Evolutionary conservation across 2,797 vertebrate species (phyloP), one percentile per base, ranked within the genome.

Genomic region (Calcarius lapponicus): DNA sequence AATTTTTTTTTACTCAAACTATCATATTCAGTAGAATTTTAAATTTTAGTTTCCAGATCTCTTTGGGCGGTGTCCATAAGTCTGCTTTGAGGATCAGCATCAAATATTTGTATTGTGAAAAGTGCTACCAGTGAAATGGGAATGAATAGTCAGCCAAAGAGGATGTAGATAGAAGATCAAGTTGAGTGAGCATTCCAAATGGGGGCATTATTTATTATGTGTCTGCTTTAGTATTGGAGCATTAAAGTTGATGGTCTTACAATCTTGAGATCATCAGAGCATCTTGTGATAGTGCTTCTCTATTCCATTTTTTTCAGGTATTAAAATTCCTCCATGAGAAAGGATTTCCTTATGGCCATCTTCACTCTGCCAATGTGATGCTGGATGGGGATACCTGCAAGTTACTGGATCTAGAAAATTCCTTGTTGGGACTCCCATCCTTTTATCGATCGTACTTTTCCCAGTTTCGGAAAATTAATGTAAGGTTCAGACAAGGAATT

Each of bases 391-490:
- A 98, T 65, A 98, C 98, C 3, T 99, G 99, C 97, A 98, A 98
- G 67, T 97, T 99, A 85, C 93, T 98, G 90, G 99, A 99, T 69
- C 96, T 99, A 7, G 99, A 99, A 98, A 99, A 99, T 92, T 98
- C 99, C 50, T 89, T 99, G 26, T 93, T 99, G 95, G 99, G 99
- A 92, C 98, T 99, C 50, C 99, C 99, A 11, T 98, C 99, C 3
- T 98, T 98, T 87, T 99, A 99, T 95, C 97, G 99, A 56, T 98
- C 99, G 0, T 98, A 98, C 76, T 98, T 99, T 88, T 98, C 98
- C 40, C 99, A 99, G 56, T 98, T 99, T 96, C 98, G 99, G 94
- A 99, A 99, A 98, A 99, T 99, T 88, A 99, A 99, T n/a, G 99
- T 99, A 98, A 88, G 98, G 96, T 74, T 95, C 71, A 70, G 50